These are phyloP conservation scores for Drosophila vallismaia DNA, from an alignment of 2,888 invertebrate species.

Conservation along the genomic window DNA sequence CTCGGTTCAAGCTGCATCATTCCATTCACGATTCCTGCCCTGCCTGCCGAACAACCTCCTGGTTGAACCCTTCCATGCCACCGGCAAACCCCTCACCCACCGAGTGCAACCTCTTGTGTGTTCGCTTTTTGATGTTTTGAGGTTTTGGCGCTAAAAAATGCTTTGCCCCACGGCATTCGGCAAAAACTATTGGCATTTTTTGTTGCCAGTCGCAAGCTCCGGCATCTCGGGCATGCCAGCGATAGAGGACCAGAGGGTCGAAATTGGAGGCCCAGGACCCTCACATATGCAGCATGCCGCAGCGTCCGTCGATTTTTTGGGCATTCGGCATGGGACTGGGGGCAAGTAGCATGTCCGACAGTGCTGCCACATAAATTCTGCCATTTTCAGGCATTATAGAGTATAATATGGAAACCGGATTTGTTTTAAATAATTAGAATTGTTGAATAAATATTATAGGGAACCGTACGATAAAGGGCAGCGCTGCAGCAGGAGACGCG, in stretches of 20 bases:
- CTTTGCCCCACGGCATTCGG: constrained; percentile 59
- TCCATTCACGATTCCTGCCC: constrained; percentile 25
- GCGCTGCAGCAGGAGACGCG: no score
- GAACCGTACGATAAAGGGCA: no score
- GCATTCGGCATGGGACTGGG: constrained; percentile 6
- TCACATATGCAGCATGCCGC: constrained; percentile 52
- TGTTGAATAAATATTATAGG: no score
- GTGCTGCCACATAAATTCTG: constrained; percentile 14
- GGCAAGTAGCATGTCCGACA: constrained; percentile 7
- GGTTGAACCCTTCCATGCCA: not conserved
- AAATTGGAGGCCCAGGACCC: constrained; percentile 6
- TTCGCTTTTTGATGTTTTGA: constrained; percentile 76
- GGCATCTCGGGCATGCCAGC: constrained; percentile 49
- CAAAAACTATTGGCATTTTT: constrained; percentile 73
- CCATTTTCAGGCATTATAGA: not conserved
- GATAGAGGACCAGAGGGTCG: constrained; percentile 13
- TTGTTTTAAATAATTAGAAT: no score
- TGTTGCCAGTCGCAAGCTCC: constrained; percentile 32
- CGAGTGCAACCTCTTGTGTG: constrained; percentile 12
- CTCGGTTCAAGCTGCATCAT: constrained; percentile 48
- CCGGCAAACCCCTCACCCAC: constrained; percentile 2
- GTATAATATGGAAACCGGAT: no score
- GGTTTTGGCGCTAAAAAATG: constrained; percentile 72
- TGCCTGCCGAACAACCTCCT: not conserved
- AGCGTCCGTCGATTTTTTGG: constrained; percentile 14